Evolutionary conservation across 1,140 invertebrate species (phyloP).

Genomic region (Bursaphelenchus mucronatus): DNA sequence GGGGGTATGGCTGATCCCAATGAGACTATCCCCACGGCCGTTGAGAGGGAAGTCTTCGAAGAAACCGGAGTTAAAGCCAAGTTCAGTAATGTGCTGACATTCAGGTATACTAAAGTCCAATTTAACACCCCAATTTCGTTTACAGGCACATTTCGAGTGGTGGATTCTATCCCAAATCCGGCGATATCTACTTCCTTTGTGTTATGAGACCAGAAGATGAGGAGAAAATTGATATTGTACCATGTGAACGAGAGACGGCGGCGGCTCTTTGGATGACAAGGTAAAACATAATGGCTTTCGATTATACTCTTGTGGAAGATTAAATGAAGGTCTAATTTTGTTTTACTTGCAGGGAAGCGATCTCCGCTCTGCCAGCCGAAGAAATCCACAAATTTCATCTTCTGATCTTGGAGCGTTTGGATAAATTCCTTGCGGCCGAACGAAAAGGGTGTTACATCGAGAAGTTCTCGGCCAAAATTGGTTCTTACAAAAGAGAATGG

Average conservation of each 20-base stretch:
- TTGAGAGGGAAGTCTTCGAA: slow-evolving; percentile 77
- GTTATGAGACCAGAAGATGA: slow-evolving; percentile 35
- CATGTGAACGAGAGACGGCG: slow-evolving; percentile 30
- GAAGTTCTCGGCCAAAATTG: not conserved
- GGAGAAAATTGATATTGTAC: slow-evolving; percentile 20
- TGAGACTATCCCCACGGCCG: slow-evolving; percentile 67
- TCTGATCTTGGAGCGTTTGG: slow-evolving; percentile 30
- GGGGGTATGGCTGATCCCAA: slow-evolving; percentile 82
- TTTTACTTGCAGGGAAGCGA: slow-evolving; percentile 21
- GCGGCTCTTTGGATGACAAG: slow-evolving; percentile 27
- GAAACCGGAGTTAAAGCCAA: slow-evolving; percentile 76
- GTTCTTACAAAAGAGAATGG: no score
- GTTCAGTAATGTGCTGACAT: slow-evolving; percentile 73
- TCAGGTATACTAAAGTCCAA: slow-evolving; percentile 60
- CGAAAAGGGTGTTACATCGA: slow-evolving; percentile 28
- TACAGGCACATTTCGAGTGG: slow-evolving; percentile 20
- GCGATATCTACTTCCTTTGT: slow-evolving; percentile 33
- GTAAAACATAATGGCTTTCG: slow-evolving; percentile 11
- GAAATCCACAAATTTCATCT: slow-evolving; percentile 31
- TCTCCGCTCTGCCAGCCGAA: slow-evolving; percentile 14
- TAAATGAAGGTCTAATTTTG: not conserved
- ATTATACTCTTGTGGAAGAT: not conserved
- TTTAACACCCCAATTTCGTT: not conserved
- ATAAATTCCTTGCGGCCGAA: slow-evolving; percentile 6
- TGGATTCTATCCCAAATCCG: slow-evolving; percentile 4